Evolutionary conservation across 2,888 invertebrate species (phyloP).

Genomic region (Crioceris asparagi): DNA sequence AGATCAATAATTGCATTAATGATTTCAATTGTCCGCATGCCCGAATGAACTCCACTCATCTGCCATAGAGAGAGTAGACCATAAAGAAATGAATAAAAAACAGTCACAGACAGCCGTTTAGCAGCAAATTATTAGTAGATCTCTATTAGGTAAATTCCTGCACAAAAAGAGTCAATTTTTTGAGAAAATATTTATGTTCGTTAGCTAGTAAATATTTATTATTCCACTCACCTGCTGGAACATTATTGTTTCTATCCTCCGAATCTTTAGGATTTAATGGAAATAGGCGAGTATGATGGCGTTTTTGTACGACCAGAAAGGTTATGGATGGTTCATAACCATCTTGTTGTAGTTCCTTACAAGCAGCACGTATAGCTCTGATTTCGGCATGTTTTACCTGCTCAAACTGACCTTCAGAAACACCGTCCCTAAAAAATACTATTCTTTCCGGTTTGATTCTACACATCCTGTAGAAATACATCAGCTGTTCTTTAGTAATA

Average conservation of each 20-base stretch:
- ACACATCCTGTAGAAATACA: slow-evolving; percentile 42
- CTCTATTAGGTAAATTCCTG: no score
- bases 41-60: no score
- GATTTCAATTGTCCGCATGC: no score
- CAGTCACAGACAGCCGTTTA: no score
- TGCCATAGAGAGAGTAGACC: no score
- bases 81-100: no score
- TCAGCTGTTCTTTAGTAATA: slow-evolving; percentile 46
- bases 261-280: slow-evolving; percentile 34
- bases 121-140: no score
- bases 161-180: no score
- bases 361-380: slow-evolving; percentile 61
- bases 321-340: slow-evolving; percentile 68
- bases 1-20: no score
- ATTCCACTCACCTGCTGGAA: slow-evolving; percentile 38
- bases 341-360: slow-evolving; percentile 36
- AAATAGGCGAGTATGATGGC: slow-evolving; percentile 80
- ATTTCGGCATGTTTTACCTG: slow-evolving; percentile 54
- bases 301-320: slow-evolving; percentile 90
- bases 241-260: slow-evolving; percentile 53
- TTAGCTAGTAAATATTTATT: background rate
- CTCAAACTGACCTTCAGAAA: slow-evolving; percentile 75
- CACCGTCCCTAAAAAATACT: slow-evolving; percentile 76
- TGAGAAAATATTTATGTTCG: no score
- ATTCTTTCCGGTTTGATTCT: slow-evolving; percentile 51